A percentile compares a stretch with the other conserved stretches of the same genome.
Evolutionary conservation across 1,140 invertebrate genomes (phyloP).

Genomic region (Trichogramma pretiosum): DNA sequence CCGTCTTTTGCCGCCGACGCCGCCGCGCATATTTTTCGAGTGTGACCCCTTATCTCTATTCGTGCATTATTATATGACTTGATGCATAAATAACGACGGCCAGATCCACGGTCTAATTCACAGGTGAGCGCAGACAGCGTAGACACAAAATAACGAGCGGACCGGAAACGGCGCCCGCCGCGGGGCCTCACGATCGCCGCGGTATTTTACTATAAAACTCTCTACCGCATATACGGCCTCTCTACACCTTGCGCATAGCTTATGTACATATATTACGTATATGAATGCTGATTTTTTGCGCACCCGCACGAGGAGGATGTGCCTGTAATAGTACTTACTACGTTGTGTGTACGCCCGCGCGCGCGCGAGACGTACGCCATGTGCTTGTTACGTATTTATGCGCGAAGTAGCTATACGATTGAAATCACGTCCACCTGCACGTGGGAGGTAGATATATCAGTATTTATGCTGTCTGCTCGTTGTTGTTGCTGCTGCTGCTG

Average conservation of each 20-base stretch:
- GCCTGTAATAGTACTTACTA: neutral
- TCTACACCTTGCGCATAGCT: neutral
- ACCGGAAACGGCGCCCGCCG: conserved; percentile 13
- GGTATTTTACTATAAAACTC: neutral
- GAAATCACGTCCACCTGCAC: too few relatives aligned
- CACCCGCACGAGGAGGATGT: neutral
- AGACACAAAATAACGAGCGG: too few relatives aligned
- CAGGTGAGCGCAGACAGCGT: conserved; percentile 6
- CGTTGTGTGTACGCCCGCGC: neutral
- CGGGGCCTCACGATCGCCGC: neutral
- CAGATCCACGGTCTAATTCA: conserved; percentile 19
- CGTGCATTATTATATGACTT: too few relatives aligned
- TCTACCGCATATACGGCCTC: neutral
- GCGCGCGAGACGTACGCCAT: neutral
- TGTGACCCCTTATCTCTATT: too few relatives aligned
- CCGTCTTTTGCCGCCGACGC: too few relatives aligned
- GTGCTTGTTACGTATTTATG: too few relatives aligned
- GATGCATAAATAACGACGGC: too few relatives aligned
- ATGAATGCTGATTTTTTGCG: neutral
- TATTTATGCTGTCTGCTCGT: too few relatives aligned
- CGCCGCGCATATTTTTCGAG: too few relatives aligned
- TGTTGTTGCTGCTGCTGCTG: too few relatives aligned
- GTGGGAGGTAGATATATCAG: too few relatives aligned
- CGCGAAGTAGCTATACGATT: too few relatives aligned
- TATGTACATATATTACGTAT: neutral